Percentiles rank a stretch among this genome's conserved stretches.
These are phyloP conservation scores for Pseudochirops cupreus DNA, from an alignment of 2,797 vertebrate genomes.

Conservation along the genomic window DNA sequence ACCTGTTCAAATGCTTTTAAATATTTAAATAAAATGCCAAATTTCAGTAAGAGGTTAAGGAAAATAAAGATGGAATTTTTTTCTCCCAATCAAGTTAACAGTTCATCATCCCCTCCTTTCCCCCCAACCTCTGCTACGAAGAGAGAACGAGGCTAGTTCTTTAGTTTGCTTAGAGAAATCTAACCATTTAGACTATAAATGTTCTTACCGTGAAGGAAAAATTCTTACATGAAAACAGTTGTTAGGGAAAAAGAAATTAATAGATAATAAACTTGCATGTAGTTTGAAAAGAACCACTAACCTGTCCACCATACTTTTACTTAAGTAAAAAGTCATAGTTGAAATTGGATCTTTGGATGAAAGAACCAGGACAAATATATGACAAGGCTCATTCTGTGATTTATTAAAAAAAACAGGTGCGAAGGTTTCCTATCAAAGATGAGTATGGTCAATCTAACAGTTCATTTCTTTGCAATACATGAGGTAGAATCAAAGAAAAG, in stretches of 20 bases:
- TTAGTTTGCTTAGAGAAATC: slow-evolving; percentile 31
- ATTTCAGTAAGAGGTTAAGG: neutral
- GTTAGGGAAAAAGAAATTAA: neutral
- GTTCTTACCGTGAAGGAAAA: neutral
- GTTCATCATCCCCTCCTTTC: neutral
- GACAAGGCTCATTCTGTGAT: neutral
- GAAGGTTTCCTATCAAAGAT: neutral
- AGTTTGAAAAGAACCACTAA: slow-evolving; percentile 11
- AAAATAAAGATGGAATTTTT: neutral
- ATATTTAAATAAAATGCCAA: neutral
- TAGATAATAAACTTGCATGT: neutral
- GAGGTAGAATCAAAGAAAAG: neutral
- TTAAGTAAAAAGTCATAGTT: slow-evolving; percentile 12
- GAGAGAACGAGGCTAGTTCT: neutral
- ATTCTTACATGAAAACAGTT: neutral
- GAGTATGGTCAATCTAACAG: neutral
- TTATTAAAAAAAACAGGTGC: neutral
- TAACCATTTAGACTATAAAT: neutral
- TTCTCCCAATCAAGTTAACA: neutral
- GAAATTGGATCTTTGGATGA: neutral
- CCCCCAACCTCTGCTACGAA: neutral
- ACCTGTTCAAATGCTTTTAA: neutral
- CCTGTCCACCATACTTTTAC: neutral
- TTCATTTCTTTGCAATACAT: neutral
- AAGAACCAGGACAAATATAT: neutral